phyloP scores from a whole-genome alignment of 2,113 vertebrate genomes.

The Harpagus bidentatus region DNA sequence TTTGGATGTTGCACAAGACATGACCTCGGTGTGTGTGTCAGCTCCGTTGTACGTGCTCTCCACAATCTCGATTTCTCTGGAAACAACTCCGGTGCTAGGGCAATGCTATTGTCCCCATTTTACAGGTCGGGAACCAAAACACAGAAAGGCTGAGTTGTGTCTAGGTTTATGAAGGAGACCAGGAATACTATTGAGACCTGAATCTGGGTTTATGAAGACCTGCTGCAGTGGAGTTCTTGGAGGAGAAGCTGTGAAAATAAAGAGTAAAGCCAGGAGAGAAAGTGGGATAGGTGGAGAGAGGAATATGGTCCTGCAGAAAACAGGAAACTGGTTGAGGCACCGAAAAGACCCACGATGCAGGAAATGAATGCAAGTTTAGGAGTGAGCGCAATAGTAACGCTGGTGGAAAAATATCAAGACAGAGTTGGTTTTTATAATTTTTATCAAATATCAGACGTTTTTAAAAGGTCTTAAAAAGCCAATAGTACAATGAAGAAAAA shows the following conservation, averaged over 20 bases:
- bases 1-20: background rate
- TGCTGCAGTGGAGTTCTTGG: background rate
- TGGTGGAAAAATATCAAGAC: background rate
- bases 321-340: background rate
- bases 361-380: background rate
- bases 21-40: background rate
- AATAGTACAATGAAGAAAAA: background rate
- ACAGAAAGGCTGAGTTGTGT: background rate
- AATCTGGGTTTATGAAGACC: background rate
- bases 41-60: fast-evolving
- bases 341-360: fast-evolving
- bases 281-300: background rate
- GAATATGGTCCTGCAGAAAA: background rate
- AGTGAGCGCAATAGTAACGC: background rate
- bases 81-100: background rate
- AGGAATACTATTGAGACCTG: background rate
- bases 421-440: background rate
- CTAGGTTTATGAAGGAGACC: background rate
- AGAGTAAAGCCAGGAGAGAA: background rate
- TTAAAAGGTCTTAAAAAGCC: background rate
- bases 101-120: background rate
- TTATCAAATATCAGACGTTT: background rate
- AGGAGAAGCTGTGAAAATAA: background rate
- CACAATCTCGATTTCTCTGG: background rate
- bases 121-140: background rate